Conservation (phyloP, 2,113 vertebrate genomes). For the Hemiscyllium ocellatum region DNA sequence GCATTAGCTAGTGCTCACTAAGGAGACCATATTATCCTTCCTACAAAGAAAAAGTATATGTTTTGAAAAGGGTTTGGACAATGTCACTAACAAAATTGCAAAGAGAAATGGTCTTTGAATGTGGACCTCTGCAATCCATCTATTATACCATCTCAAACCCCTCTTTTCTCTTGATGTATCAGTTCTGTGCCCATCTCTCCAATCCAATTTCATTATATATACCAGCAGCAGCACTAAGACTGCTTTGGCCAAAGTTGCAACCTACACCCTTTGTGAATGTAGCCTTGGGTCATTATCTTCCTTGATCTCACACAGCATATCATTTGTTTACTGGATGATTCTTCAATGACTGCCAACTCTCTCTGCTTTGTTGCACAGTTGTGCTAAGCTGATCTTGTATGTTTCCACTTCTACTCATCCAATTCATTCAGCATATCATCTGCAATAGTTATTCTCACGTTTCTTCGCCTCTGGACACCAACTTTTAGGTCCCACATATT, state of each 20-base stretch:
- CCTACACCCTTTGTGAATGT: neutral
- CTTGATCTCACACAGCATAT: neutral
- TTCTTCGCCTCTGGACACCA: neutral
- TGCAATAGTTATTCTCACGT: neutral
- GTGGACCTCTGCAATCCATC: no score
- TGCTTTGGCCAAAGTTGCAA: neutral
- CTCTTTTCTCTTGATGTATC: no score
- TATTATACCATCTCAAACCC: no score
- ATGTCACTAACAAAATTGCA: no score
- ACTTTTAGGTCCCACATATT: neutral
- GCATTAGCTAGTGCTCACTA: no score
- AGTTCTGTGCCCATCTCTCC: neutral
- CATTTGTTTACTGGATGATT: neutral
- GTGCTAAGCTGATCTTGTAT: neutral
- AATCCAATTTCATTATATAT: neutral
- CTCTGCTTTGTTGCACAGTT: neutral
- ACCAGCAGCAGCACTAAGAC: neutral
- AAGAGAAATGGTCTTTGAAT: no score
- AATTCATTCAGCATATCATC: neutral
- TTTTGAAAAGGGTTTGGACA: no score
- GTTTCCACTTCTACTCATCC: neutral
- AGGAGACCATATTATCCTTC: no score
- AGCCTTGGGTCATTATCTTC: neutral
- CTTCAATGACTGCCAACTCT: neutral
- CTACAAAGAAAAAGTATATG: no score